Evolutionary conservation across 2,113 vertebrate species (phyloP).

Genomic region (Vimba vimba): DNA sequence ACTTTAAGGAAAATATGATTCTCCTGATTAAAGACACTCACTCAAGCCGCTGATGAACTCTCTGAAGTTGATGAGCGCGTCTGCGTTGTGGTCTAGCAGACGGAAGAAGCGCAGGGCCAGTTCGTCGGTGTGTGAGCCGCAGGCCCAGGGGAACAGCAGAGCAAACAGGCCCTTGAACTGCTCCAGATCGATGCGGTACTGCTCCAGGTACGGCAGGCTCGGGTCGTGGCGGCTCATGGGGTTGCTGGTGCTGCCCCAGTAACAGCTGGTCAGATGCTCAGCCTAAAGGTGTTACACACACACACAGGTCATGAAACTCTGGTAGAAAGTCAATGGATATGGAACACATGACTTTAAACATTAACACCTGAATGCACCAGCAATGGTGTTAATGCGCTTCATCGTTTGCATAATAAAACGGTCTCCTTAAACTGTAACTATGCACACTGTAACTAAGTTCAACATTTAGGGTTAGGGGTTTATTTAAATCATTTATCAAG

Average conservation of each 20-base stretch:
- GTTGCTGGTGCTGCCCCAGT: slow-evolving; percentile 95
- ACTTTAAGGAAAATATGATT: background rate
- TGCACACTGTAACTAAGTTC: too few species aligned
- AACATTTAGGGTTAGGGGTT: background rate
- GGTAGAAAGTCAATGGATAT: background rate
- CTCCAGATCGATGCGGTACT: slow-evolving; percentile 96
- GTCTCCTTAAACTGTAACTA: background rate
- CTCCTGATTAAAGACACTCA: slow-evolving; percentile 64
- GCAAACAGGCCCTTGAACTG: slow-evolving; percentile 94
- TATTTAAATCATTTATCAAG: background rate
- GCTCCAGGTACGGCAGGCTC: slow-evolving; percentile 96
- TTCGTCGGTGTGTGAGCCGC: slow-evolving; percentile 85
- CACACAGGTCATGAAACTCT: background rate
- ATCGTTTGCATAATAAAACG: background rate
- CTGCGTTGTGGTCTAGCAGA: slow-evolving; percentile 90
- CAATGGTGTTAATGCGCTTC: background rate
- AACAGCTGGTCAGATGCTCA: slow-evolving; percentile 97
- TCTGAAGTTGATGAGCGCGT: slow-evolving; percentile 93
- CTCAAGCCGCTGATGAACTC: slow-evolving; percentile 93
- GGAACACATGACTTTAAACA: too few species aligned
- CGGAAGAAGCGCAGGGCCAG: slow-evolving; percentile 89
- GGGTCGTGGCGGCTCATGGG: slow-evolving; percentile 93
- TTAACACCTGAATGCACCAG: background rate
- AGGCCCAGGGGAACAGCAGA: slow-evolving; percentile 92
- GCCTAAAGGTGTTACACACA: slow-evolving; percentile 72